Conservation (phyloP, 1,140 invertebrate genomes). For the Drosophila ficusphila region DNA sequence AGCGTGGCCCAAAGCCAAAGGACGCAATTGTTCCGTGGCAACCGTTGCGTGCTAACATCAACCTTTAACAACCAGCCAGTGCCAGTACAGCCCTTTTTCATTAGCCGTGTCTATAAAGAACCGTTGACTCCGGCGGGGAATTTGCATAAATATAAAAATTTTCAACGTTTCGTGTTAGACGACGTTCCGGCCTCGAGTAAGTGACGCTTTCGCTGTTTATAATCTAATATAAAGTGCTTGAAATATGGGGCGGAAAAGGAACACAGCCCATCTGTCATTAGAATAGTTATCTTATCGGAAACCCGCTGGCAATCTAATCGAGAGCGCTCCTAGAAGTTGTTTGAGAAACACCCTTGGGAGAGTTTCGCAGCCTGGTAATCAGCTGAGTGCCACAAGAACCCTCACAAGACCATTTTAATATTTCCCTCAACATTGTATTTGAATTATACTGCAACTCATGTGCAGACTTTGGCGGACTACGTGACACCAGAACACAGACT, state of each 20-base stretch:
- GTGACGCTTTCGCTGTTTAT: background rate
- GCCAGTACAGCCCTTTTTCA: constrained; percentile 42
- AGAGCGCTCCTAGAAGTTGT: background rate
- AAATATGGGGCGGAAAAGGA: background rate
- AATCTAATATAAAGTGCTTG: constrained; percentile 4
- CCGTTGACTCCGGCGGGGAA: constrained; percentile 40
- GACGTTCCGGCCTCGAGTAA: constrained; percentile 27
- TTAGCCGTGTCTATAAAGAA: constrained; percentile 29
- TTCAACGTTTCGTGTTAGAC: constrained; percentile 38
- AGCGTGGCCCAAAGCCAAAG: background rate
- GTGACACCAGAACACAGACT: constrained; percentile 20
- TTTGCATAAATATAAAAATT: constrained; percentile 71
- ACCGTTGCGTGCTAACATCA: constrained; percentile 54
- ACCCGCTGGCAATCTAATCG: constrained; percentile 5
- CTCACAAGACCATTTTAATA: background rate
- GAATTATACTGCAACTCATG: constrained; percentile 18
- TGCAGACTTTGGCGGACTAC: background rate
- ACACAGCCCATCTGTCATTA: constrained; percentile 12
- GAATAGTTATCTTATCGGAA: constrained; percentile 16
- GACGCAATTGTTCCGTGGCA: background rate
- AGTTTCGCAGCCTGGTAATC: background rate
- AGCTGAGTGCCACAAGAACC: background rate
- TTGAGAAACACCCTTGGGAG: background rate
- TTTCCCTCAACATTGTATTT: constrained; percentile 30
- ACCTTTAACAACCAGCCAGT: constrained; percentile 15